Conservation (phyloP, 2,797 vertebrate genomes). For the Aeoliscus strigatus region DNA sequence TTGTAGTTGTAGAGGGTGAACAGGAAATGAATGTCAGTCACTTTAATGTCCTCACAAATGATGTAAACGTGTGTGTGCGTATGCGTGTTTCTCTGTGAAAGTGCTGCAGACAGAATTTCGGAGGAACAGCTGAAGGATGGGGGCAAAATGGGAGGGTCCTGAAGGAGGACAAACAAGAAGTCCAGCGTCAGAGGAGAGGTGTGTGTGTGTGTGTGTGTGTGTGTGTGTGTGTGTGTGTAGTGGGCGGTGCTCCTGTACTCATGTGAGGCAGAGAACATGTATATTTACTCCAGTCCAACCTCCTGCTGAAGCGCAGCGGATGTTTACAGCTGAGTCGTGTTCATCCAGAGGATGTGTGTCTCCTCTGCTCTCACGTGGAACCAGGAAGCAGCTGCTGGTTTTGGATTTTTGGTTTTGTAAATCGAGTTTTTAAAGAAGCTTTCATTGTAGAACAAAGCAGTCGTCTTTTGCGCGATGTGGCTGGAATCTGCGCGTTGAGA, state of each 20-base stretch:
- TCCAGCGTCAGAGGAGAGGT: constrained; percentile 1
- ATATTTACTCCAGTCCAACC: constrained; percentile 43
- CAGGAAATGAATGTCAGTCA: too few species aligned
- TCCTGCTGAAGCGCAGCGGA: background rate
- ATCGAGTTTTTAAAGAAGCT: background rate
- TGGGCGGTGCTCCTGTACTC: constrained; percentile 47
- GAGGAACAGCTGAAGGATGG: constrained; percentile 41
- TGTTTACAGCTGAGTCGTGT: background rate
- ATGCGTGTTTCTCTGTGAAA: too few species aligned
- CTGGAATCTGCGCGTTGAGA: too few species aligned
- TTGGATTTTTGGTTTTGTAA: background rate
- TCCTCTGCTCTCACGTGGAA: constrained; percentile 37
- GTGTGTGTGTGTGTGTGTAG: too few species aligned
- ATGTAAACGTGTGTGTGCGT: too few species aligned
- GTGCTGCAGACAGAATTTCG: constrained; percentile 1
- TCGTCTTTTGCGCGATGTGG: too few species aligned
- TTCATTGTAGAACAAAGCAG: too few species aligned
- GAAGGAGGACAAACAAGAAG: constrained; percentile 21
- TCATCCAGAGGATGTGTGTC: constrained; percentile 35
- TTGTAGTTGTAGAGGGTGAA: too few species aligned
- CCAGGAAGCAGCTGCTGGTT: constrained; percentile 29
- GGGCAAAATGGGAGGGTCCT: constrained; percentile 18
- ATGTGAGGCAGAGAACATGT: constrained; percentile 30
- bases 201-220: too few species aligned
- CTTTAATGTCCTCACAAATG: too few species aligned